Evolutionary conservation across 1,140 invertebrate species (phyloP).

Genomic region (Euschistus heros): DNA sequence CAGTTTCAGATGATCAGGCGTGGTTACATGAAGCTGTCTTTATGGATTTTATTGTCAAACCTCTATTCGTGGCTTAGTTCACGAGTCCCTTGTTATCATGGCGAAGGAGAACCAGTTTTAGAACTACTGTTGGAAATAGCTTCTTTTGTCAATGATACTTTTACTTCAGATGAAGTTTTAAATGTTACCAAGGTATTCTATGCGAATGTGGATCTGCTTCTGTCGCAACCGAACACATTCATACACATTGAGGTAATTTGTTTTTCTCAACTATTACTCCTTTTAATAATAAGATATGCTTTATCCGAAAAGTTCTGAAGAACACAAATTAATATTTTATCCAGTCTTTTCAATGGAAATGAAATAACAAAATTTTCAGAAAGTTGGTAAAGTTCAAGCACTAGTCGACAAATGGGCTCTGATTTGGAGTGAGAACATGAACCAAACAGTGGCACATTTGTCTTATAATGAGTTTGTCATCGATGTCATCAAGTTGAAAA

Average conservation of each 20-base stretch:
- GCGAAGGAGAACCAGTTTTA: conserved; percentile 27
- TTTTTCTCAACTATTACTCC: no score
- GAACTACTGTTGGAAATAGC: conserved; percentile 20
- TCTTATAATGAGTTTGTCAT: conserved; percentile 22
- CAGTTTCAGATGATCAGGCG: conserved; percentile 49
- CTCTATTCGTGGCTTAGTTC: background rate
- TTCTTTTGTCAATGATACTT: conserved; percentile 23
- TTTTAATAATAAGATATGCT: no score
- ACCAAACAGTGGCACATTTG: conserved; percentile 14
- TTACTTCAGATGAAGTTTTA: conserved; percentile 19
- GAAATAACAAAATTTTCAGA: conserved; percentile 19
- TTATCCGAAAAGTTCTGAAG: no score
- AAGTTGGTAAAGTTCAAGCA: conserved; percentile 22
- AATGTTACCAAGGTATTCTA: conserved; percentile 24
- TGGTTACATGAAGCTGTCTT: conserved; percentile 40
- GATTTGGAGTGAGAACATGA: conserved; percentile 18
- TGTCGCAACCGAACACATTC: conserved; percentile 18
- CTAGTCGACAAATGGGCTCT: conserved; percentile 20
- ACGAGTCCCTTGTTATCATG: background rate
- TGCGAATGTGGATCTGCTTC: conserved; percentile 25
- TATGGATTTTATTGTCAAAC: conserved; percentile 14
- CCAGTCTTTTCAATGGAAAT: no score
- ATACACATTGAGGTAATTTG: conserved; percentile 24
- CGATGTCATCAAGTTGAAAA: conserved; percentile 16
- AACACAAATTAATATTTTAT: no score